A percentile compares a stretch with the other conserved stretches of the same genome.
These are phyloP conservation scores for Silurus meridionalis DNA, from an alignment of 2,113 vertebrate species.

Conservation along the genomic window DNA sequence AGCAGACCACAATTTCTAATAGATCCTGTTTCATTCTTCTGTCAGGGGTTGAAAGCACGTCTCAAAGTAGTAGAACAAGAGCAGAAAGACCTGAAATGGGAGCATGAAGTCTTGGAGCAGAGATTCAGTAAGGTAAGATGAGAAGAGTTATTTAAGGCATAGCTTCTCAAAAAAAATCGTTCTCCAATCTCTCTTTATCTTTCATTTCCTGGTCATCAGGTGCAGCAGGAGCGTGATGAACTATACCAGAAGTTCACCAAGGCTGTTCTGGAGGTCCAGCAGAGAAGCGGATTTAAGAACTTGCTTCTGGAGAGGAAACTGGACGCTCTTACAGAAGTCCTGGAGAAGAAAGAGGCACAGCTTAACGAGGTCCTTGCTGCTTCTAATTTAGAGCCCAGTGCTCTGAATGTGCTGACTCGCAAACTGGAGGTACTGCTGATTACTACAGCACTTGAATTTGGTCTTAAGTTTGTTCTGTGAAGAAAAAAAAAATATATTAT, in stretches of 20 bases:
- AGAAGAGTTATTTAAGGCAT: neutral
- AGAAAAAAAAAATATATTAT: neutral
- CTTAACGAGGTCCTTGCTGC: slow-evolving; percentile 74
- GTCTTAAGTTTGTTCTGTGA: neutral
- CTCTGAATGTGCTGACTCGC: slow-evolving; percentile 69
- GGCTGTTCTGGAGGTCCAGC: slow-evolving; percentile 77
- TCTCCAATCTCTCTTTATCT: too few relatives aligned
- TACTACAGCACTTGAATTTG: too few relatives aligned
- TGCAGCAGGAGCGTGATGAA: slow-evolving; percentile 82
- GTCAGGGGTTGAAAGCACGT: slow-evolving; percentile 72
- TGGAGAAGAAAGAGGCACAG: slow-evolving; percentile 86
- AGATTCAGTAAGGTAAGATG: slow-evolving; percentile 78
- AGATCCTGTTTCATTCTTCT: slow-evolving; percentile 16
- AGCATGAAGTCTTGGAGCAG: slow-evolving; percentile 81
- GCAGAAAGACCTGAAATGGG: slow-evolving; percentile 77
- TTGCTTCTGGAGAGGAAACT: slow-evolving; percentile 81
- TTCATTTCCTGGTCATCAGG: slow-evolving; percentile 64
- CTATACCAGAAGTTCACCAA: slow-evolving; percentile 77
- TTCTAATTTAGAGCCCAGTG: slow-evolving; percentile 76
- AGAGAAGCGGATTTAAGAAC: slow-evolving; percentile 79
- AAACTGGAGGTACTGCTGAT: slow-evolving; percentile 78
- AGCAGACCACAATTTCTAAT: neutral
- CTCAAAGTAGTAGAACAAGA: slow-evolving; percentile 75
- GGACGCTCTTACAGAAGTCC: slow-evolving; percentile 54
- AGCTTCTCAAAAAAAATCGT: neutral